phyloP scores from a whole-genome alignment of 2,113 vertebrate genomes.

The Trinectes maculatus region DNA sequence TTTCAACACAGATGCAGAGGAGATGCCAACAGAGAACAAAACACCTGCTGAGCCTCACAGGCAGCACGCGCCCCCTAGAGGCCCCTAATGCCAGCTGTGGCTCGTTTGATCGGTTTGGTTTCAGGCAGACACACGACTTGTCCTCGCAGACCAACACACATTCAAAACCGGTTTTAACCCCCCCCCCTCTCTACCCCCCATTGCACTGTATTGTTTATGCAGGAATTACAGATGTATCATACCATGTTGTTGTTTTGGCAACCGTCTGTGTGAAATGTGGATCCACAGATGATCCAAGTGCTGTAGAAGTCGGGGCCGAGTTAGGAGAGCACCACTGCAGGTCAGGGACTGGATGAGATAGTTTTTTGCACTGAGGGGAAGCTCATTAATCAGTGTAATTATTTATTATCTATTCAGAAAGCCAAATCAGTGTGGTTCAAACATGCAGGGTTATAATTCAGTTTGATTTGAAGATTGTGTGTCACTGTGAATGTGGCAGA shows the following conservation, averaged over 20 bases:
- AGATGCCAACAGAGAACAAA: conserved; percentile 43
- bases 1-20: conserved; percentile 12
- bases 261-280: conserved; percentile 42
- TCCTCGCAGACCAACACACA: conserved; percentile 3
- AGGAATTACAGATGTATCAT: too few species aligned
- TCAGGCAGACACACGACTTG: conserved; percentile 6
- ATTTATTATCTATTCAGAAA: too few species aligned
- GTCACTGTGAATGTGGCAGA: too few species aligned
- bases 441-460: not conserved
- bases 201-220: not conserved
- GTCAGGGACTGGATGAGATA: not conserved
- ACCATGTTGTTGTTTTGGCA: too few species aligned
- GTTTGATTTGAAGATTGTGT: too few species aligned
- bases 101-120: conserved; percentile 20
- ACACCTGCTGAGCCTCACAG: conserved; percentile 78
- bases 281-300: conserved; percentile 46
- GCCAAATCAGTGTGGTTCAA: too few species aligned
- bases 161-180: too few species aligned
- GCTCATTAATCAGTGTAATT: not conserved
- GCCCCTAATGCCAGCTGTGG: conserved; percentile 15
- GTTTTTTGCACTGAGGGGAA: conserved; percentile 5
- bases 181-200: too few species aligned
- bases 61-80: not conserved
- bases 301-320: conserved; percentile 54
- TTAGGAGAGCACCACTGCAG: conserved; percentile 8